Evolutionary conservation across 2,113 vertebrate genomes (phyloP).

Genomic region (Hydrochoerus hydrochaeris): DNA sequence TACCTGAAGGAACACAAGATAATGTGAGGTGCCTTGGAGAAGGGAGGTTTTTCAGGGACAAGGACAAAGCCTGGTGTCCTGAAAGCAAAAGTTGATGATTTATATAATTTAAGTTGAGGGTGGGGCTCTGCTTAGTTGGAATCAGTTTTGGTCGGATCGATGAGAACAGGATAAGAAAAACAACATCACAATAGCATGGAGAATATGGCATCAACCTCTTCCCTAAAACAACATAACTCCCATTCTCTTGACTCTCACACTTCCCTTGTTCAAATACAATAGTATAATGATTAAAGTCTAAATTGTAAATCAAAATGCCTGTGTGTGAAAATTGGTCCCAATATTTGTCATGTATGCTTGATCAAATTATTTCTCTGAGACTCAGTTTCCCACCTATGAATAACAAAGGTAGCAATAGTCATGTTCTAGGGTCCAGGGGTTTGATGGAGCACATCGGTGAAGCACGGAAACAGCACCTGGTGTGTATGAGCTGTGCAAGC

Average conservation of each 20-base stretch:
- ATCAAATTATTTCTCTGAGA: constrained; percentile 15
- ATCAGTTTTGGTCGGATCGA: neutral
- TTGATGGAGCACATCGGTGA: neutral
- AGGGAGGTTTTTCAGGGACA: neutral
- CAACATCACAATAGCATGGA: neutral
- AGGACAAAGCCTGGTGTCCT: neutral
- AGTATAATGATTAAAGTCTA: neutral
- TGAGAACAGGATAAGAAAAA: neutral
- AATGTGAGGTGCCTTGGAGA: neutral
- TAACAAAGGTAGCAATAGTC: no score
- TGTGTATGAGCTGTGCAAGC: neutral
- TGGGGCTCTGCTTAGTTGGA: neutral
- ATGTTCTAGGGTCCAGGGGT: fast-evolving
- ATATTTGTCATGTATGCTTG: neutral
- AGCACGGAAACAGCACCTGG: neutral
- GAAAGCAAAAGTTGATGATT: neutral
- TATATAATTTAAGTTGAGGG: neutral
- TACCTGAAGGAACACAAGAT: constrained; percentile 48
- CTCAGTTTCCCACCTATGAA: neutral
- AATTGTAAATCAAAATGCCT: neutral
- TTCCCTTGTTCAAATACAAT: neutral
- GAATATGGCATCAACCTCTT: neutral
- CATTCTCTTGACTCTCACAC: neutral
- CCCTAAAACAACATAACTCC: neutral
- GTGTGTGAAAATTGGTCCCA: neutral